Conservation (phyloP, 2,113 vertebrate genomes). For the Otis tarda region DNA sequence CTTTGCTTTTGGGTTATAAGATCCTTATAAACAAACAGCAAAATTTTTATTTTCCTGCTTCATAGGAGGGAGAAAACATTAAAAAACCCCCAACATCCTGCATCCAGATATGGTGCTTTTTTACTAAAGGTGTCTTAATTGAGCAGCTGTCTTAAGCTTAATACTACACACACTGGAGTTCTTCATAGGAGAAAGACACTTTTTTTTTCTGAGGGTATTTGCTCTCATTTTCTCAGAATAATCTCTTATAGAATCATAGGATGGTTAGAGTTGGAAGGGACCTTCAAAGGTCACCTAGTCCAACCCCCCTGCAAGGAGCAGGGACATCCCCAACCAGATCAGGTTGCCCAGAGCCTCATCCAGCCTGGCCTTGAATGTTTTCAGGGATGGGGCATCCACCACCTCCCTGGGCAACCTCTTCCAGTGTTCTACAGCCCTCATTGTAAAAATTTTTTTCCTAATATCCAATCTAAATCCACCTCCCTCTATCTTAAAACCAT, state of each 20-base stretch:
- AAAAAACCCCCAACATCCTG: background rate
- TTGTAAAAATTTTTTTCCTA: too few relatives aligned
- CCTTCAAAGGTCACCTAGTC: too few relatives aligned
- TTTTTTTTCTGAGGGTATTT: background rate
- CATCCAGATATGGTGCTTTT: background rate
- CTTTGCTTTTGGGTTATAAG: background rate
- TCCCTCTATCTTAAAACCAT: too few relatives aligned
- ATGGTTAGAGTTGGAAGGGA: too few relatives aligned
- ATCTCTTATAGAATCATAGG: background rate
- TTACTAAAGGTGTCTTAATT: background rate
- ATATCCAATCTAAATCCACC: too few relatives aligned
- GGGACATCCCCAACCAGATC: too few relatives aligned
- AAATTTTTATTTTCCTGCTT: background rate
- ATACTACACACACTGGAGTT: background rate
- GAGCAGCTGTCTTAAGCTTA: background rate
- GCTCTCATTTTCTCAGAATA: background rate
- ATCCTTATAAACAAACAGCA: background rate
- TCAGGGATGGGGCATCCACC: too few relatives aligned
- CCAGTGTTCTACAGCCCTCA: too few relatives aligned
- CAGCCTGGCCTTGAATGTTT: too few relatives aligned
- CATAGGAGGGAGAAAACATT: background rate
- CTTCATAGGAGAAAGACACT: background rate
- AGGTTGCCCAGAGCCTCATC: too few relatives aligned
- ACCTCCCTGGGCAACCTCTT: too few relatives aligned
- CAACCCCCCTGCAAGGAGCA: too few relatives aligned